These are phyloP conservation scores for Xyliphius kryptos DNA, from an alignment of 2,113 vertebrate genomes.

Conservation along the genomic window DNA sequence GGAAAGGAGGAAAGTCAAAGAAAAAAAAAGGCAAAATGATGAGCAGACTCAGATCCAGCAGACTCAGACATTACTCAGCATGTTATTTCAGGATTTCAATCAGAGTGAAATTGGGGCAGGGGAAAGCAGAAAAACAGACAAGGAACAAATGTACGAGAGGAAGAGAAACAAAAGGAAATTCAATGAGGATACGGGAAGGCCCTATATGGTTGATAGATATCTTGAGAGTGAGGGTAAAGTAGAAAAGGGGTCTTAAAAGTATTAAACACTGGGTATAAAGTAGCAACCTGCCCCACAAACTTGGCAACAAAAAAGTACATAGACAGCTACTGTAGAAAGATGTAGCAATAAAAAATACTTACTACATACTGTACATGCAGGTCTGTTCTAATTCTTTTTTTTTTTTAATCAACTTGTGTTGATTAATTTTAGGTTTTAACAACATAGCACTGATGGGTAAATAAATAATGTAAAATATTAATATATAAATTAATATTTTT, in stretches of 20 bases:
- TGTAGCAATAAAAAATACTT: no score
- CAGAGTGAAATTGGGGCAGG: slow-evolving; percentile 24
- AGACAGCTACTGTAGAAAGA: slow-evolving; percentile 3
- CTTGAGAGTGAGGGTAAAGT: background rate
- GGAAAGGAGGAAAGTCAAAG: slow-evolving; percentile 11
- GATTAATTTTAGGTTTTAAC: no score
- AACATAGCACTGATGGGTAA: no score
- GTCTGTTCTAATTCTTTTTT: no score
- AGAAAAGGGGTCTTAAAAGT: background rate
- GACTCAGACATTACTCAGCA: slow-evolving; percentile 63
- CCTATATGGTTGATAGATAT: background rate
- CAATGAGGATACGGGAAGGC: slow-evolving; percentile 1
- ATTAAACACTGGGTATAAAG: background rate
- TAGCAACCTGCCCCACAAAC: background rate
- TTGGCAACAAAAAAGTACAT: slow-evolving; percentile 5
- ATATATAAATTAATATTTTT: no score
- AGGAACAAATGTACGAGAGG: background rate
- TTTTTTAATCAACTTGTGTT: no score
- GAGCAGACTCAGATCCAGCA: slow-evolving; percentile 45
- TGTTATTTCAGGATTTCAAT: slow-evolving; percentile 55
- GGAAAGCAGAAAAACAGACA: slow-evolving; percentile 5
- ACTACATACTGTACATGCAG: no score
- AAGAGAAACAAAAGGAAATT: background rate
- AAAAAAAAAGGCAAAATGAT: slow-evolving; percentile 26
- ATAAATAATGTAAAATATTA: no score